Conservation (phyloP, 2,888 invertebrate species). For the Orchestes rusci region DNA sequence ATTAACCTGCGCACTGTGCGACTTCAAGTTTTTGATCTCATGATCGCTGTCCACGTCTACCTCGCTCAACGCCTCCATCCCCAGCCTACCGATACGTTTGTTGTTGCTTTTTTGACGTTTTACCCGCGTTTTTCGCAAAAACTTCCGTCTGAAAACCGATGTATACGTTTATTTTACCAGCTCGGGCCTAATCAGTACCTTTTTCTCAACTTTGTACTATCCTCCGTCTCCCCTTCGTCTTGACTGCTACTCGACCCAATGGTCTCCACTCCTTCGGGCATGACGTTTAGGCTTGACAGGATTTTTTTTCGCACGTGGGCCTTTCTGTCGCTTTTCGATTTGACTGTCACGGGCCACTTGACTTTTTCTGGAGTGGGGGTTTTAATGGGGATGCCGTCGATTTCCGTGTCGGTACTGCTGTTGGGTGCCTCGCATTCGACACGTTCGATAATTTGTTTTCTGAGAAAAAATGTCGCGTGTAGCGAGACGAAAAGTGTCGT, state of each 20-base stretch:
- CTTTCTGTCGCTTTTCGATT: constrained; percentile 44
- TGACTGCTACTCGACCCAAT: constrained; percentile 47
- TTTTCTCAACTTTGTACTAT: constrained; percentile 39
- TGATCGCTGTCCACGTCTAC: constrained; percentile 42
- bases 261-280: constrained; percentile 48
- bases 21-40: constrained; percentile 38
- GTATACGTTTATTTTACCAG: constrained; percentile 1
- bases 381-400: constrained; percentile 37
- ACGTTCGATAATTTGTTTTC: constrained; percentile 30
- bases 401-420: constrained; percentile 39
- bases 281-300: constrained; percentile 39
- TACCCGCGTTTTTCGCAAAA: constrained; percentile 55
- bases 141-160: constrained; percentile 44
- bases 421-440: constrained; percentile 32
- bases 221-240: constrained; percentile 48
- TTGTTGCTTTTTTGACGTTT: constrained; percentile 45
- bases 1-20: constrained; percentile 22
- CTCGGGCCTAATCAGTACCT: constrained; percentile 27
- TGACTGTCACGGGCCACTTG: constrained; percentile 27
- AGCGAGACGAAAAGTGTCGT: no score
- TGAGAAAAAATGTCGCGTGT: not conserved
- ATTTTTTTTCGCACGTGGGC: constrained; percentile 49
- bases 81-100: constrained; percentile 26
- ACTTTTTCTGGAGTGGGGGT: constrained; percentile 28
- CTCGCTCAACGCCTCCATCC: constrained; percentile 39